phyloP scores from a whole-genome alignment of 2,113 vertebrate species.

The Nestor notabilis region DNA sequence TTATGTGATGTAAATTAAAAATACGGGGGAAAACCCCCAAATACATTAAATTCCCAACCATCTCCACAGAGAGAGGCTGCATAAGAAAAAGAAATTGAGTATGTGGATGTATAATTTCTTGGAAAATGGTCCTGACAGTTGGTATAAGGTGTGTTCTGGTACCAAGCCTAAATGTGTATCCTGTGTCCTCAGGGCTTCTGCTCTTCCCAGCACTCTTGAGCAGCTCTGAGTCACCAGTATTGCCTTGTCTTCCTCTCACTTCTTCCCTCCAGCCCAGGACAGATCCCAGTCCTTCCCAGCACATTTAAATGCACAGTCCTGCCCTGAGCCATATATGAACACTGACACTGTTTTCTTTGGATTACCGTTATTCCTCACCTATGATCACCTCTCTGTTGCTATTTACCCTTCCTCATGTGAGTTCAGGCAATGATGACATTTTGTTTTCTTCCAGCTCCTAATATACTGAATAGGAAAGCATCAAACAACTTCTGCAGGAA shows the following conservation, averaged over 20 bases:
- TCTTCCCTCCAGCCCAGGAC: background rate
- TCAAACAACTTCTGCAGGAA: background rate
- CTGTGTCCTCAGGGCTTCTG: background rate
- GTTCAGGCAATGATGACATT: background rate
- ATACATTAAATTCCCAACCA: background rate
- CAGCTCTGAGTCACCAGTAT: background rate
- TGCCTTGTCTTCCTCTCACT: background rate
- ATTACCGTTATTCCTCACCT: background rate
- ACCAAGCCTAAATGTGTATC: background rate
- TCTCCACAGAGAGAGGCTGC: background rate
- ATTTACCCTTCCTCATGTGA: background rate
- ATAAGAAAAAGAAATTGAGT: background rate
- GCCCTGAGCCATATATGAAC: background rate
- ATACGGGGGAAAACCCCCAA: accelerated
- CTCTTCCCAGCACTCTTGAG: background rate
- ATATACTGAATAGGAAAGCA: background rate
- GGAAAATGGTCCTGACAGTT: background rate
- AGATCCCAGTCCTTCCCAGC: background rate
- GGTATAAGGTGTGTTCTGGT: background rate
- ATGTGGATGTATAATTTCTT: background rate
- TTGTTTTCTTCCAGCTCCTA: background rate
- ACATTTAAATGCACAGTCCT: accelerated
- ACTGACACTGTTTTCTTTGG: background rate
- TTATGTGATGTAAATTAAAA: background rate
- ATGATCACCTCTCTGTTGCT: background rate